phyloP scores from a whole-genome alignment of 2,888 invertebrate genomes.

The Cyrtodaria siliqua region DNA sequence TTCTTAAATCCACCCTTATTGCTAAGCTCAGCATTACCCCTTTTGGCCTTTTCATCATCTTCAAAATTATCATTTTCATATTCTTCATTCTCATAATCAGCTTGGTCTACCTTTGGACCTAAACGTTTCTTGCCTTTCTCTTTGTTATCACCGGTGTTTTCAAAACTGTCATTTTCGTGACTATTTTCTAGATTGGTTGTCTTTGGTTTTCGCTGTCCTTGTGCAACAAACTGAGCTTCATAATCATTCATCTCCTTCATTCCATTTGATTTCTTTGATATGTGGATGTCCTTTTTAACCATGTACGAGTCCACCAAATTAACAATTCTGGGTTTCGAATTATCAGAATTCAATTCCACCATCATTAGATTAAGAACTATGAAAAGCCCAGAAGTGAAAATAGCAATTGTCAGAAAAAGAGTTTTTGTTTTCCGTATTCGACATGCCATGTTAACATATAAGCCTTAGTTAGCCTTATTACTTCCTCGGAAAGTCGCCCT shows the following conservation, averaged over 20 bases:
- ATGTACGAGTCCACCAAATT: no score
- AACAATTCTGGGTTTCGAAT: no score
- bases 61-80: background rate
- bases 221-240: slow-evolving; percentile 22
- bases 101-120: slow-evolving; percentile 2
- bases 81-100: slow-evolving; percentile 4
- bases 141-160: background rate
- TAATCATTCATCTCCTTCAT: slow-evolving; percentile 26
- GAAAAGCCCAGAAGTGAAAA: background rate
- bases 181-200: slow-evolving; percentile 19
- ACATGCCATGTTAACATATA: slow-evolving; percentile 11
- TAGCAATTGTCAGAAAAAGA: slow-evolving; percentile 3
- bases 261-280: slow-evolving; percentile 22
- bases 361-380: slow-evolving; percentile 22
- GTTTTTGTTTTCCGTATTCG: slow-evolving; percentile 2
- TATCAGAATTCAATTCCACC: background rate
- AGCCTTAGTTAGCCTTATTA: no score
- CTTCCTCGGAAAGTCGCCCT: no score
- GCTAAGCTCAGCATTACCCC: background rate
- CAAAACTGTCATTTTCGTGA: slow-evolving; percentile 15
- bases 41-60: no score
- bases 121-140: no score
- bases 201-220: slow-evolving; percentile 40
- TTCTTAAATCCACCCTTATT: background rate
- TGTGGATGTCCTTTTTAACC: slow-evolving; percentile 5